A percentile compares a stretch with the other conserved stretches of the same genome.
Conservation (phyloP, 2,888 invertebrate species). For the Agrilus mali region DNA sequence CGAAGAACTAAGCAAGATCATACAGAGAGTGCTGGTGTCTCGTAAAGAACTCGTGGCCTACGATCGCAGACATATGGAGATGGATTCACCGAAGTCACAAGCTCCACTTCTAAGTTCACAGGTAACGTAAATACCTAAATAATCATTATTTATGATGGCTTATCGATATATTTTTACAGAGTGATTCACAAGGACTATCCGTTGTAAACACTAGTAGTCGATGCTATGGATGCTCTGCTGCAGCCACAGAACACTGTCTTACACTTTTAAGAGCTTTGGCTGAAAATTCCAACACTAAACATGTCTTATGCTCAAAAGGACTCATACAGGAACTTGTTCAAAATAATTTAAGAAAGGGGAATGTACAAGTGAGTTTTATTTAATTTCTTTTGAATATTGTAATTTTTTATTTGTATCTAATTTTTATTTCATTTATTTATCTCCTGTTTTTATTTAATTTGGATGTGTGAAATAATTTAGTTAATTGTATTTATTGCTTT, state of each 20-base stretch:
- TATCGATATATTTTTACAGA: not conserved
- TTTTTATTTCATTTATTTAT: not conserved
- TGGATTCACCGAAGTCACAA: conserved; percentile 21
- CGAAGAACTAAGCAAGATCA: conserved; percentile 84
- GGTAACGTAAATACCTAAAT: not conserved
- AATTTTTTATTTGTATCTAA: not conserved
- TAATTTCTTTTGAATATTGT: too few relatives aligned
- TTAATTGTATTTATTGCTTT: too few relatives aligned
- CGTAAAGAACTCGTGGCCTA: conserved; percentile 83
- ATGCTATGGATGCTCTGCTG: conserved; percentile 80
- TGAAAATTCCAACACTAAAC: conserved; percentile 60
- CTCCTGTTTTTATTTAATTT: not conserved
- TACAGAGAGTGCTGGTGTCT: conserved; percentile 84
- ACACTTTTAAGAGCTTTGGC: conserved; percentile 83
- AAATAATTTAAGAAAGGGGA: conserved; percentile 79
- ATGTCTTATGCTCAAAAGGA: conserved; percentile 69
- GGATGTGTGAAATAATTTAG: too few relatives aligned
- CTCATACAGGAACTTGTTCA: conserved; percentile 81
- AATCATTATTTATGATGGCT: not conserved
- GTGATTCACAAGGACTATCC: not conserved
- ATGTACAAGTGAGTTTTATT: conserved; percentile 49
- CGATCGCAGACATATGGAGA: conserved; percentile 70
- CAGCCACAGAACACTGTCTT: conserved; percentile 88
- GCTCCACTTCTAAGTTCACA: conserved; percentile 4
- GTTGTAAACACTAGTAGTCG: conserved; percentile 37